A percentile compares a stretch with the other conserved stretches of the same genome.
Evolutionary conservation across 35 echinoderm and acorn worm genomes (phyloP).

Genomic region (Anneissia japonica): DNA sequence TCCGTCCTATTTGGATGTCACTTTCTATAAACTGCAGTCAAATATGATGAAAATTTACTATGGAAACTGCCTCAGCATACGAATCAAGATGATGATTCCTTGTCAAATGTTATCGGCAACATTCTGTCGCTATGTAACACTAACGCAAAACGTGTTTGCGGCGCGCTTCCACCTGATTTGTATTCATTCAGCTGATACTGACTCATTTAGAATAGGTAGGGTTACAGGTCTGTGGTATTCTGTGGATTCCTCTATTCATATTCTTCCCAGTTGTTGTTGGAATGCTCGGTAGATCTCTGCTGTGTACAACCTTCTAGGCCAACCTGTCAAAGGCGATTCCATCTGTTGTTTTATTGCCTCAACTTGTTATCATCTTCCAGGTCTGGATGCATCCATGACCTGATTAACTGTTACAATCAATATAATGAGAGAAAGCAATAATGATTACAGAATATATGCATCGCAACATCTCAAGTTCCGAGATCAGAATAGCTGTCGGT

Average conservation of each 20-base stretch:
- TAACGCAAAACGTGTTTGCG: not conserved
- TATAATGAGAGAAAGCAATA: not conserved
- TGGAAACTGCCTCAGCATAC: not conserved
- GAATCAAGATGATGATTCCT: not conserved
- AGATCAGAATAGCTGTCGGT: too few relatives aligned
- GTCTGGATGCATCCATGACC: not conserved
- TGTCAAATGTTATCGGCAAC: not conserved
- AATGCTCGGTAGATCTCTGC: not conserved
- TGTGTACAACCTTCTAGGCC: not conserved
- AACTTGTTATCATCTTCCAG: not conserved
- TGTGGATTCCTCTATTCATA: not conserved
- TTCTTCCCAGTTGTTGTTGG: not conserved
- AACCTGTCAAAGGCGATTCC: not conserved
- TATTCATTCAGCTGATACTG: not conserved
- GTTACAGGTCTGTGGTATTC: not conserved
- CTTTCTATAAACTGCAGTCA: not conserved
- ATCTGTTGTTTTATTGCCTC: not conserved
- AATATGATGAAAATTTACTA: not conserved
- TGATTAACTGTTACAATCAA: not conserved
- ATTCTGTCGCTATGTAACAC: not conserved
- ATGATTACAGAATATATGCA: too few relatives aligned
- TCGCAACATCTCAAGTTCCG: too few relatives aligned
- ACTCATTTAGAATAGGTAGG: not conserved
- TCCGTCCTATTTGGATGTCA: not conserved
- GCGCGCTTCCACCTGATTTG: not conserved